Evolutionary conservation across 1,140 invertebrate species (phyloP).

Genomic region (Apis florea): DNA sequence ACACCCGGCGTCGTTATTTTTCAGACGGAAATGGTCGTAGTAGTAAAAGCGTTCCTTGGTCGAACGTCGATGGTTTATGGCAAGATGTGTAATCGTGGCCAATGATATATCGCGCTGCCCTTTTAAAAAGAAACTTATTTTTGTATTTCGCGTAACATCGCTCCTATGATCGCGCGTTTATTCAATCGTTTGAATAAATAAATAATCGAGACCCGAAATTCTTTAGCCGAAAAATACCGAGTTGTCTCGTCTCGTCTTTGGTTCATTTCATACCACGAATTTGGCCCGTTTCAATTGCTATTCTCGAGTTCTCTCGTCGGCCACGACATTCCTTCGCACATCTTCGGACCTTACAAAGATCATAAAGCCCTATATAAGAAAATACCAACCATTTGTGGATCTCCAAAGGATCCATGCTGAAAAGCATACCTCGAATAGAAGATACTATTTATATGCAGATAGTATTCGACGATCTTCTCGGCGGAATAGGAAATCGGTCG

Average conservation of each 20-base stretch:
- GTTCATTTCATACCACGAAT: background rate
- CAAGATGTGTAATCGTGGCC: background rate
- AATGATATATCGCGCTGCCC: too few species aligned
- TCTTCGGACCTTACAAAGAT: slow-evolving; percentile 38
- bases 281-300: slow-evolving; percentile 6
- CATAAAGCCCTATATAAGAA: slow-evolving; percentile 29
- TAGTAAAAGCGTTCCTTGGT: slow-evolving; percentile 60
- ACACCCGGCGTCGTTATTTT: slow-evolving; percentile 11
- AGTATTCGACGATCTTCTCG: slow-evolving; percentile 18
- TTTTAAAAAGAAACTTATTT: background rate
- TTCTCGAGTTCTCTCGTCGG: background rate
- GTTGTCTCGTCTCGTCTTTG: background rate
- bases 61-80: slow-evolving; percentile 40
- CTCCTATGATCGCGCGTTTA: too few species aligned
- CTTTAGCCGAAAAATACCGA: background rate
- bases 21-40: slow-evolving; percentile 20
- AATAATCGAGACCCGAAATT: background rate
- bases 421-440: slow-evolving; percentile 37
- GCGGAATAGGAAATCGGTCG: background rate
- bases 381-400: slow-evolving; percentile 45
- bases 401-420: slow-evolving; percentile 12
- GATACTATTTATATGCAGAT: slow-evolving; percentile 35
- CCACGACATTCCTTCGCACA: slow-evolving; percentile 38
- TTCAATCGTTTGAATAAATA: background rate
- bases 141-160: background rate